Base-by-base conservation (phyloP, 2,113 vertebrate genomes). In the Ceyx melanurus region DNA sequence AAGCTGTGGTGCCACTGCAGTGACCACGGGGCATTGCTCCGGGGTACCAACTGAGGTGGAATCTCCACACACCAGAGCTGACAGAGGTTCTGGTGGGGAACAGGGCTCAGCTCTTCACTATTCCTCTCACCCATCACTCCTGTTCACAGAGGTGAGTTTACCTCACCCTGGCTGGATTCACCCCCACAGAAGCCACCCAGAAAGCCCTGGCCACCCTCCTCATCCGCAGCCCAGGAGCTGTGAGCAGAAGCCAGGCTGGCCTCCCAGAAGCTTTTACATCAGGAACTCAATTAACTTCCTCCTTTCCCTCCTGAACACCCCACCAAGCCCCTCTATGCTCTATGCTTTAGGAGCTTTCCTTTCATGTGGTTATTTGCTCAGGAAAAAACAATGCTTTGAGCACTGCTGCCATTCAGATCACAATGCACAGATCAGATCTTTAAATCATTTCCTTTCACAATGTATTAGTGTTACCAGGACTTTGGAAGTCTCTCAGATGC, bases 361-460 rank as follows among this genome's bases (percentile, higher is more conserved):
- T 92, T 95, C 87, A 93, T 85, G 84, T 85, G 86, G 46, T 75
- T 78, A 84, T 84, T 78, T 71, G 61, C 33, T 86, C 71, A 80
- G 78, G 74, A 85, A 81, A 60, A 94, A 94, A 64, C 67, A 94
- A 83, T 76, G 82, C 85, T 95, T 64, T 90, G 57, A 90, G 91
- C 90, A 43, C 43, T 88, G 64, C 0, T 93, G 73, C 50, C 61
- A 46, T 57, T 91, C 76, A 86, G 75, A 89, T 62, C 89, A 88
- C 73, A 86, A 91, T 13, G 57, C 33, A 72, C 70, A 90, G 82
- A 78, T 94, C 82, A 86, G 51, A 94, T 70, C 46, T 92, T 87
- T 74, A 95, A 82, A 94, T 71, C 33, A 89, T 53, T 93, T 94
- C 94, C 93, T 90, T 94, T 95, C 84, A 92, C 85, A 92, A 87